Evolutionary conservation across 2,888 invertebrate species (phyloP).

Genomic region (Acanthococcus lagerstroemiae): DNA sequence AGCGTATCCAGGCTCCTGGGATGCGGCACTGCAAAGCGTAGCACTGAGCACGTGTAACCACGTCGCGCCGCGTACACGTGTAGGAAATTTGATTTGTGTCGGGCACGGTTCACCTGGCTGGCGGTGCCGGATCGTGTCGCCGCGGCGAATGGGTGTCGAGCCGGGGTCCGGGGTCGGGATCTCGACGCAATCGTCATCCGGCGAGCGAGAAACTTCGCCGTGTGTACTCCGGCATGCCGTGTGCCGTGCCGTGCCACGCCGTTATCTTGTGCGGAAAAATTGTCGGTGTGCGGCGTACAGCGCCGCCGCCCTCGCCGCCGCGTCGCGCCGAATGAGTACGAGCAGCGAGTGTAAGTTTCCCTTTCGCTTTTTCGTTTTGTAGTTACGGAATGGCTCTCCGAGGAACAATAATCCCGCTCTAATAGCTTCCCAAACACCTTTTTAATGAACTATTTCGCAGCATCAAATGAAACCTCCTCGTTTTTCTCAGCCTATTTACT

Average conservation of each 20-base stretch:
- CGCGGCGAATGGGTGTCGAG: no score
- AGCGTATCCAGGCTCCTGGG: no score
- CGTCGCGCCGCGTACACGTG: no score
- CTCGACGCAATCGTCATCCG: no score
- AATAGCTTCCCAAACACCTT: constrained; percentile 62
- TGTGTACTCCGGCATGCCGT: not conserved
- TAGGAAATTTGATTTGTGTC: no score
- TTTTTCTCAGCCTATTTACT: constrained; percentile 28
- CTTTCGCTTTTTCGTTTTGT: constrained; percentile 33
- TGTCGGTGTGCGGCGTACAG: not conserved
- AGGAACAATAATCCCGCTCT: constrained; percentile 52
- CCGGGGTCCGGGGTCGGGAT: no score
- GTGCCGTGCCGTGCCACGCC: not conserved
- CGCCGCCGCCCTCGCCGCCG: not conserved
- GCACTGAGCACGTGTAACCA: no score
- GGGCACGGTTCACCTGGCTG: no score
- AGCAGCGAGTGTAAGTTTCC: not conserved
- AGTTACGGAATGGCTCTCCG: constrained; percentile 43
- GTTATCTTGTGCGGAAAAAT: not conserved
- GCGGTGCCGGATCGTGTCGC: no score
- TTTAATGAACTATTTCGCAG: constrained; percentile 55
- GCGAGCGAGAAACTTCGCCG: not conserved
- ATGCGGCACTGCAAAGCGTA: no score
- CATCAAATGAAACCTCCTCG: constrained; percentile 42
- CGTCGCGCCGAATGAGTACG: not conserved